A percentile compares a stretch with the other conserved stretches of the same genome.
Conservation (phyloP, 2,113 vertebrate genomes). For the Hyla sarda region DNA sequence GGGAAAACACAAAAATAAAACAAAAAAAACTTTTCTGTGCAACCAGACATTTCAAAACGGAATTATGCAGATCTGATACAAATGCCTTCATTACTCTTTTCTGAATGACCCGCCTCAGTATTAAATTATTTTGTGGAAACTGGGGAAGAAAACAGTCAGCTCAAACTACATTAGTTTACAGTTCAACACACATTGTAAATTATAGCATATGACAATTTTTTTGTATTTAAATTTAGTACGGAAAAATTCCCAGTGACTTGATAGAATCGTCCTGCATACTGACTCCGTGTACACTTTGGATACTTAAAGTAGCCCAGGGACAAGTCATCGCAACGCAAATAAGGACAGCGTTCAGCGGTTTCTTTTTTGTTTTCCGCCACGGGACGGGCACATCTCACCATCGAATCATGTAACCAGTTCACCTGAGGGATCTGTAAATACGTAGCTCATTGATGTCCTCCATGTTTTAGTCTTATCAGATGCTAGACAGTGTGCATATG, state of each 20-base stretch:
- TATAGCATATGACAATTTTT: conserved; percentile 73
- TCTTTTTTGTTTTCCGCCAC: background rate
- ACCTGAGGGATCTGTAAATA: conserved; percentile 48
- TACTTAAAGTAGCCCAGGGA: conserved; percentile 71
- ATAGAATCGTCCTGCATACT: conserved; percentile 66
- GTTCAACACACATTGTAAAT: conserved; percentile 78
- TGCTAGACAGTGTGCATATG: background rate
- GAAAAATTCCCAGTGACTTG: conserved; percentile 68
- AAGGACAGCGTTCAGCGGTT: background rate
- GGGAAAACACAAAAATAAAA: background rate
- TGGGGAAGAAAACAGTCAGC: conserved; percentile 74
- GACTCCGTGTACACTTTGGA: conserved; percentile 67
- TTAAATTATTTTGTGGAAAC: conserved; percentile 73
- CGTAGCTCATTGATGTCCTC: background rate
- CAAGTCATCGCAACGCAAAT: conserved; percentile 61
- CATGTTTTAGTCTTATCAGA: conserved; percentile 15
- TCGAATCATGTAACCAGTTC: background rate
- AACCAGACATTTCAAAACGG: conserved; percentile 65
- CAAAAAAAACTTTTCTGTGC: conserved; percentile 32
- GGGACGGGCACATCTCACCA: background rate
- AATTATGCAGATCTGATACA: conserved; percentile 66
- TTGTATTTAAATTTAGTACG: conserved; percentile 83
- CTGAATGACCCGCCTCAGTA: conserved; percentile 73
- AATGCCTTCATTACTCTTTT: conserved; percentile 75
- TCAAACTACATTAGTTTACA: conserved; percentile 82